Evolutionary conservation across 2,888 invertebrate genomes (phyloP).

Genomic region (Drosophila falleni): DNA sequence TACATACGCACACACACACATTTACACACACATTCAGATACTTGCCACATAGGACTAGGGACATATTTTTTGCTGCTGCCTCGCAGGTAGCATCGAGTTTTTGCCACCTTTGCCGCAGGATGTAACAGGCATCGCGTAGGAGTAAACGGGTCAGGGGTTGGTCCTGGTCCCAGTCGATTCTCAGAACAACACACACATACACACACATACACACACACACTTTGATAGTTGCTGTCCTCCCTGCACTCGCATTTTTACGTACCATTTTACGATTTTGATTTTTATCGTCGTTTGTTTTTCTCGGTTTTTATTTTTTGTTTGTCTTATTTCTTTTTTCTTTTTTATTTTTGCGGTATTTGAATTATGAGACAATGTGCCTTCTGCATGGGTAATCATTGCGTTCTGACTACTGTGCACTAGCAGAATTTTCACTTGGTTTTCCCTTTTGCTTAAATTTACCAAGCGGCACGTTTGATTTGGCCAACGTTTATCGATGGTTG

Average conservation of each 20-base stretch:
- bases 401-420: slow-evolving; percentile 65
- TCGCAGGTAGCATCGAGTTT: slow-evolving; percentile 73
- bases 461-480: slow-evolving; percentile 71
- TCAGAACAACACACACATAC: slow-evolving; percentile 49
- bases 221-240: slow-evolving; percentile 30
- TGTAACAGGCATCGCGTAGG: slow-evolving; percentile 71
- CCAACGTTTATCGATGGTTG: slow-evolving; percentile 53
- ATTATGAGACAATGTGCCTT: slow-evolving; percentile 66
- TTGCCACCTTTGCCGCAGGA: slow-evolving; percentile 81
- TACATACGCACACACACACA: slow-evolving; percentile 39
- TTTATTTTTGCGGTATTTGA: slow-evolving; percentile 68
- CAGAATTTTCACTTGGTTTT: slow-evolving; percentile 24
- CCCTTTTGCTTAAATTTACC: slow-evolving; percentile 10
- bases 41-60: slow-evolving; percentile 35
- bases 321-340: slow-evolving; percentile 14
- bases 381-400: slow-evolving; percentile 67
- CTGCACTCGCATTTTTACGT: slow-evolving; percentile 67
- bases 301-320: slow-evolving; percentile 25
- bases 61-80: slow-evolving; percentile 59
- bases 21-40: slow-evolving; percentile 1
- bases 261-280: slow-evolving; percentile 76
- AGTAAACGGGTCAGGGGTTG: slow-evolving; percentile 57
- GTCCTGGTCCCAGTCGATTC: slow-evolving; percentile 40
- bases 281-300: slow-evolving; percentile 59
- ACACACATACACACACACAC: slow-evolving; percentile 11